Evolutionary conservation across 2,888 invertebrate genomes (phyloP).

Genomic region (Prosapia bicincta): DNA sequence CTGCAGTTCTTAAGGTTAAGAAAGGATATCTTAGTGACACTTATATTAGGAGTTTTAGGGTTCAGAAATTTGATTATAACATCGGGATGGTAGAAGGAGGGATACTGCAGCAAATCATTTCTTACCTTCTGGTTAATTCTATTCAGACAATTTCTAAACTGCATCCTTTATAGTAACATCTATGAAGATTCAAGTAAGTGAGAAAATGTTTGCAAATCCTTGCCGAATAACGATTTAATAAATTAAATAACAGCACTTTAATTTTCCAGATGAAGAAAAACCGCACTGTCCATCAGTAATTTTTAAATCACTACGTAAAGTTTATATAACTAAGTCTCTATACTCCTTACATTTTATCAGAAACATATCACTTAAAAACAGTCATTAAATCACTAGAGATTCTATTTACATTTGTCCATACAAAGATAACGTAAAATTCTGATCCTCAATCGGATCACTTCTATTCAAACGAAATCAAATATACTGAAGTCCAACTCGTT

Average conservation of each 20-base stretch:
- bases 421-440: neutral
- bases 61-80: neutral
- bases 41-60: neutral
- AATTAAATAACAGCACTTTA: neutral
- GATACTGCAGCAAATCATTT: neutral
- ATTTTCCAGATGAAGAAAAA: neutral
- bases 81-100: neutral
- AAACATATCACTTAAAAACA: neutral
- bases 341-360: neutral
- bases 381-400: neutral
- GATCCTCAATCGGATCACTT: neutral
- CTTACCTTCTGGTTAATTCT: neutral
- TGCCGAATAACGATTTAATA: neutral
- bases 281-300: neutral
- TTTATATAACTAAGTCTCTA: neutral
- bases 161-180: no score
- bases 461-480: neutral
- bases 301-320: neutral
- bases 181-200: neutral
- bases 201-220: neutral
- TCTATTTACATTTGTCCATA: neutral
- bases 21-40: neutral
- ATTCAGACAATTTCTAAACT: no score
- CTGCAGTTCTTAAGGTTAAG: neutral
- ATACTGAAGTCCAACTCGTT: neutral